These are phyloP conservation scores for Cichlasoma orientale DNA, from an alignment of 2,797 vertebrate genomes.

Conservation along the genomic window DNA sequence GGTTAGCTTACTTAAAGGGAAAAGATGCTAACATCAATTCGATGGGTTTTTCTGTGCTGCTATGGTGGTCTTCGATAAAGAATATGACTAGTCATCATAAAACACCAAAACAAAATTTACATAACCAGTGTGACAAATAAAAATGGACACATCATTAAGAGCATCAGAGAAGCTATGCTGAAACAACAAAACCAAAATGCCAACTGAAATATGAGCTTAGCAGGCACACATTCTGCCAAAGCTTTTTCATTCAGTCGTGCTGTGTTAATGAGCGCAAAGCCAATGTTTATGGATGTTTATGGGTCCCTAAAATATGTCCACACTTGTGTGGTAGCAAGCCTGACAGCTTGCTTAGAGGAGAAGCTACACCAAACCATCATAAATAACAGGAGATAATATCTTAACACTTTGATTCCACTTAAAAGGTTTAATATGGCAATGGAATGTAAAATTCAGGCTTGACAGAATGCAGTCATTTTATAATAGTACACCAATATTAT, in stretches of 20 bases:
- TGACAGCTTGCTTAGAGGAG: neutral
- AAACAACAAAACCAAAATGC: neutral
- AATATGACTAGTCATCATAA: neutral
- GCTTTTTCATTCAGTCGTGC: neutral
- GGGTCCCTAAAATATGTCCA: neutral
- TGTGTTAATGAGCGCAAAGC: neutral
- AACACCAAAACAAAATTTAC: neutral
- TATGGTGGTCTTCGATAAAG: neutral
- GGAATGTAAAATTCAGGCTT: neutral
- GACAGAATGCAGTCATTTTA: neutral
- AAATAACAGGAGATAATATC: neutral
- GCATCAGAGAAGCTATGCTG: neutral
- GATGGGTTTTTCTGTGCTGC: neutral
- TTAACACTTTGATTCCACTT: neutral
- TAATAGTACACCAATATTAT: neutral
- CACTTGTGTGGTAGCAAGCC: neutral
- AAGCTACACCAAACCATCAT: neutral
- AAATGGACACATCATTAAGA: neutral
- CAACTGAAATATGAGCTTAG: neutral
- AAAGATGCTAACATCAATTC: neutral
- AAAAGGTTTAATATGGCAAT: neutral
- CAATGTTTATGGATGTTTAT: neutral
- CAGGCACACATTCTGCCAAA: neutral
- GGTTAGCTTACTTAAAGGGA: neutral
- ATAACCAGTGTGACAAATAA: neutral